Evolutionary conservation across 2,113 vertebrate species (phyloP).

Genomic region (Suricata suricatta): DNA sequence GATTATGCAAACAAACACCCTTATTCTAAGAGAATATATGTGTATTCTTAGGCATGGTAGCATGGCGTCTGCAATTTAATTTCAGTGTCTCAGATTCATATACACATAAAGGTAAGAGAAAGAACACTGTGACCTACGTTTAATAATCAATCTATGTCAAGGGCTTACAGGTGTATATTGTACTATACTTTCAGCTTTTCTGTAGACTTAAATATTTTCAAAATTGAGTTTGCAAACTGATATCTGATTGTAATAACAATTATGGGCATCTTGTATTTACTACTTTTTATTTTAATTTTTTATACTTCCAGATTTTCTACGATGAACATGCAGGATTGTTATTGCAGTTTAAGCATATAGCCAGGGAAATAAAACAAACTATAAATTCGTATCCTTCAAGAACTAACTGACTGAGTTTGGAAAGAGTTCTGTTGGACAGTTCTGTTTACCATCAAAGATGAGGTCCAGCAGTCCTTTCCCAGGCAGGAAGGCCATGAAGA

Average conservation of each 20-base stretch:
- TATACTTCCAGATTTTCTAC: neutral
- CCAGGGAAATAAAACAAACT: neutral
- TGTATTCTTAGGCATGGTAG: neutral
- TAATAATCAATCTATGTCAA: neutral
- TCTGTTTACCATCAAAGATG: neutral
- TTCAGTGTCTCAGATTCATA: neutral
- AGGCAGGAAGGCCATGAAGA: neutral
- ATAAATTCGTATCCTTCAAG: neutral
- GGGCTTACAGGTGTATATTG: neutral
- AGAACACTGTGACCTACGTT: neutral
- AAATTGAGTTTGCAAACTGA: neutral
- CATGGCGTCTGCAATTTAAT: neutral
- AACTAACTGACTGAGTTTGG: neutral
- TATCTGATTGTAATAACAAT: neutral
- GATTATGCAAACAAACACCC: neutral
- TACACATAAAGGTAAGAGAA: neutral
- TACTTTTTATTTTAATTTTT: neutral
- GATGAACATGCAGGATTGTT: neutral
- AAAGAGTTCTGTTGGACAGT: neutral
- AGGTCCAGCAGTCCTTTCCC: neutral
- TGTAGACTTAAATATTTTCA: neutral
- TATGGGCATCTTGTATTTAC: neutral
- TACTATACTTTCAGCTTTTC: neutral
- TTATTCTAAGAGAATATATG: neutral
- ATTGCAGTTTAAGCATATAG: neutral